Conservation (phyloP, 2,113 vertebrate species). For the Anarrhichthys ocellatus region DNA sequence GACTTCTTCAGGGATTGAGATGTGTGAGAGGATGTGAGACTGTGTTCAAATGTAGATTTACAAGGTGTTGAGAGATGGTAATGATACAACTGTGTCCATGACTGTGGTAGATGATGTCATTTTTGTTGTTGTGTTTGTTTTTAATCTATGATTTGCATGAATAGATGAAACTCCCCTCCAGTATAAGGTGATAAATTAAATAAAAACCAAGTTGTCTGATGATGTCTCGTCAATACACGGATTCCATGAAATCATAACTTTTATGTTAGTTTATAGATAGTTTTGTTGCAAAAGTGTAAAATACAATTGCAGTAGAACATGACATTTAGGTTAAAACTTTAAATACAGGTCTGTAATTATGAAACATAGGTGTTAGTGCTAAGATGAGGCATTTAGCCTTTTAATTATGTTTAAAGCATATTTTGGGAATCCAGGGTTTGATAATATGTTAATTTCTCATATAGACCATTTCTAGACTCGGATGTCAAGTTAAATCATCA, state of each 20-base stretch:
- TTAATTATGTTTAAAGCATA: neutral
- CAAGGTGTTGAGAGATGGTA: neutral
- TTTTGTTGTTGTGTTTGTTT: neutral
- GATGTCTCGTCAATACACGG: neutral
- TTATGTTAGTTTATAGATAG: neutral
- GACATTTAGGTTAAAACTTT: neutral
- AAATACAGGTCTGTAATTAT: neutral
- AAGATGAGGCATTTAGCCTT: neutral
- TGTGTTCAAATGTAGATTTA: neutral
- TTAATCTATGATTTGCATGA: neutral
- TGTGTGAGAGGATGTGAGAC: neutral
- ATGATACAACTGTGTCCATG: neutral
- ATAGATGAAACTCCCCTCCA: neutral
- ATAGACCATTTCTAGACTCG: neutral
- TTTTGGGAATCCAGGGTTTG: neutral
- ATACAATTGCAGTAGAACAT: neutral
- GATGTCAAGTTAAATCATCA: neutral
- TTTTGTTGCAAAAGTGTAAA: neutral
- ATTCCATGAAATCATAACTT: neutral
- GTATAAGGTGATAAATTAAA: conserved; percentile 19
- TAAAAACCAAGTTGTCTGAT: neutral
- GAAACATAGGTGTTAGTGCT: neutral
- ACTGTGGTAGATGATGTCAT: neutral
- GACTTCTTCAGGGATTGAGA: conserved; percentile 37
- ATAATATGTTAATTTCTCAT: neutral